Conservation (phyloP, 2,113 vertebrate genomes). For the Mesembrinibis cayennensis region DNA sequence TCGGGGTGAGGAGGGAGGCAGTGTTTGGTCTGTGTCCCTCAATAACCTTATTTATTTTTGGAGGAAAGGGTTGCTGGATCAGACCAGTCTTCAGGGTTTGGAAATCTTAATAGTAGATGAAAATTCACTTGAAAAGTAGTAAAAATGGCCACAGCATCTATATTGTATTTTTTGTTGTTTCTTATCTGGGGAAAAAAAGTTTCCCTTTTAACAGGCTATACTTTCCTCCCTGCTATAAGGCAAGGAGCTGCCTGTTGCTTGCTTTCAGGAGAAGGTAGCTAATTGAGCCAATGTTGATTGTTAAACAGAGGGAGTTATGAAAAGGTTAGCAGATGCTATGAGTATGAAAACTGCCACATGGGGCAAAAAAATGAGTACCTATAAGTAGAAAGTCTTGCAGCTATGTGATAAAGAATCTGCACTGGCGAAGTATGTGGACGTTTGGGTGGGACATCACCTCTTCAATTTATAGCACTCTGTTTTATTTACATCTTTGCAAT, state of each 20-base stretch:
- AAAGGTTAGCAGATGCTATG: neutral
- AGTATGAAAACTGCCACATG: neutral
- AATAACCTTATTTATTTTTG: neutral
- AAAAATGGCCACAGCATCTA: neutral
- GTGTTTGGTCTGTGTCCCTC: neutral
- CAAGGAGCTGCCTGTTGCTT: neutral
- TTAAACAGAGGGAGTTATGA: neutral
- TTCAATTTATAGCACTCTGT: slow-evolving; percentile 67
- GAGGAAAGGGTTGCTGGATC: neutral
- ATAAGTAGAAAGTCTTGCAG: neutral
- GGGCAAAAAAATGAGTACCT: neutral
- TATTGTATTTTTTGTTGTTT: neutral
- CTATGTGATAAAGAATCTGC: neutral
- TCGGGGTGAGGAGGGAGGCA: neutral
- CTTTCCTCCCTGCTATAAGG: neutral
- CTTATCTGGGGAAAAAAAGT: neutral
- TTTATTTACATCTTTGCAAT: slow-evolving; percentile 59
- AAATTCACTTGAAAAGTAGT: neutral
- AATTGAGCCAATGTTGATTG: neutral
- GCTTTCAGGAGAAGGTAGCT: neutral
- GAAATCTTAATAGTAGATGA: neutral
- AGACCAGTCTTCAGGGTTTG: neutral
- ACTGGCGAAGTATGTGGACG: neutral
- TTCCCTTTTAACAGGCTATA: neutral
- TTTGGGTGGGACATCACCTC: slow-evolving; percentile 34